Conservation (phyloP, 2,797 vertebrate species). For the Myripristis murdjan region DNA sequence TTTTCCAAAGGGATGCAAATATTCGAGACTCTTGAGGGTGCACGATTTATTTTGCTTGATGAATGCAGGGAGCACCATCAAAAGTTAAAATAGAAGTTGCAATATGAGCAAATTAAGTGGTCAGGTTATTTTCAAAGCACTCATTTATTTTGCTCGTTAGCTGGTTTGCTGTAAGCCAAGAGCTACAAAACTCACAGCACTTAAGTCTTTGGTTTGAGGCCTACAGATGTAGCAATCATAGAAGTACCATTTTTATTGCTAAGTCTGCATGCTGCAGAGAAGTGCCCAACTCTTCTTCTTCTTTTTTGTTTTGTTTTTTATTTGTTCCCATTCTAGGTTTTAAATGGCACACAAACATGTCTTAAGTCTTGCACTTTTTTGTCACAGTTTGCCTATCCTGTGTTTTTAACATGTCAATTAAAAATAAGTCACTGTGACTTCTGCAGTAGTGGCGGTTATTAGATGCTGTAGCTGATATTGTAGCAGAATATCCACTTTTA, state of each 20-base stretch:
- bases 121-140: neutral
- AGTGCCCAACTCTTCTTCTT: neutral
- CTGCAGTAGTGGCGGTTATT: neutral
- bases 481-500: too few relatives aligned
- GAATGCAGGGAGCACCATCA: neutral
- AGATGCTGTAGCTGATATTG: neutral
- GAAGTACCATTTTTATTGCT: neutral
- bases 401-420: neutral
- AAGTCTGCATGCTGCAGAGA: neutral
- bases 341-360: neutral
- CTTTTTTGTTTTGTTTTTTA: neutral
- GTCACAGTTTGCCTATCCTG: neutral
- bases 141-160: neutral
- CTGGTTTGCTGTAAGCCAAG: neutral
- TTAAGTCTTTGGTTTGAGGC: neutral
- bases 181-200: too few relatives aligned
- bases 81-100: neutral
- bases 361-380: neutral
- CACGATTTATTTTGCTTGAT: neutral
- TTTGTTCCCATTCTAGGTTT: neutral
- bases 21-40: neutral
- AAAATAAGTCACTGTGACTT: neutral
- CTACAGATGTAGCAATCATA: neutral
- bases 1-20: constrained; percentile 14
- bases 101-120: neutral